Conservation (phyloP, 2,797 vertebrate genomes). For the Megaceryle alcyon region DNA sequence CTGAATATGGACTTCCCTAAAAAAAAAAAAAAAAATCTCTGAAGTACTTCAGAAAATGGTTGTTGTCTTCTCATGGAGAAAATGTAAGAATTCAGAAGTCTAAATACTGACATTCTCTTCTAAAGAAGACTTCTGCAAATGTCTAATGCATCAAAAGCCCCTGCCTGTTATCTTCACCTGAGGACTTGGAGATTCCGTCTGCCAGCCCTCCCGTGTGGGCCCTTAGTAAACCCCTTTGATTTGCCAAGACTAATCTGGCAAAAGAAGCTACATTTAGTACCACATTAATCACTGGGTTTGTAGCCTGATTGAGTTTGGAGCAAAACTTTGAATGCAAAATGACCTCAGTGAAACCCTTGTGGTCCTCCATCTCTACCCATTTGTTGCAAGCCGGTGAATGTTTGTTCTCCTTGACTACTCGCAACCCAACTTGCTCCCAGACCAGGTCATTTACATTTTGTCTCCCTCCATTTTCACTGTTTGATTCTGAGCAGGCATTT, state of each 20-base stretch:
- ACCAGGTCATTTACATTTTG: not conserved
- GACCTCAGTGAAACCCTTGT: not conserved
- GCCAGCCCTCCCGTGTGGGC: not conserved
- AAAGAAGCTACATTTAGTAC: not conserved
- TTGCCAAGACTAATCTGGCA: not conserved
- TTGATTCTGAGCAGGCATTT: not conserved
- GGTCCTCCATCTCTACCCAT: not conserved
- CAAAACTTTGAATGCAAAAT: not conserved
- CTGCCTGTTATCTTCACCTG: not conserved
- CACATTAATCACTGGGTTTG: not conserved
- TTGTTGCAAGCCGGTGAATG: not conserved
- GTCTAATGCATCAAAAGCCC: not conserved
- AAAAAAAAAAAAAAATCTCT: not conserved
- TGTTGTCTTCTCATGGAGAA: not conserved
- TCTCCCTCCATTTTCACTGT: not conserved
- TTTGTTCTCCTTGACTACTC: not conserved
- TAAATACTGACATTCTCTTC: not conserved
- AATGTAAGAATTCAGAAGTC: not conserved
- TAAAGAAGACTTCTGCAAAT: not conserved
- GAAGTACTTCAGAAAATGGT: not conserved
- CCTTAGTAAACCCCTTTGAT: not conserved
- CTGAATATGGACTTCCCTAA: not conserved
- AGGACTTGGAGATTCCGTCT: not conserved
- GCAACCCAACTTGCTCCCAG: not conserved
- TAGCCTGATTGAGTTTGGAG: not conserved